Evolutionary conservation across 2,888 invertebrate genomes (phyloP).

Genomic region (Iselma pallidipennis): DNA sequence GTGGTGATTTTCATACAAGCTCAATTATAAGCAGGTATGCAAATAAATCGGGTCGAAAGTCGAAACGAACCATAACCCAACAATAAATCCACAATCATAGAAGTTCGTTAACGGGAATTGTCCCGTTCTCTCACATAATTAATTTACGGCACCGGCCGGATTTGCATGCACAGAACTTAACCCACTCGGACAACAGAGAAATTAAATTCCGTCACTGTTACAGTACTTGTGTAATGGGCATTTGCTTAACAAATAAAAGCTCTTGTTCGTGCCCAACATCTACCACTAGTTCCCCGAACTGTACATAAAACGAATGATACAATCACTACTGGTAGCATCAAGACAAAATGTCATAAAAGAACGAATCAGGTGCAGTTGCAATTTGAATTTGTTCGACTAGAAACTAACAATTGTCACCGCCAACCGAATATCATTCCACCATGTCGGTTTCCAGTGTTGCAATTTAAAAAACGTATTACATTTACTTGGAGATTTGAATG

Average conservation of each 20-base stretch:
- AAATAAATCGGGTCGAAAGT: conserved; percentile 5
- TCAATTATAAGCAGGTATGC: background rate
- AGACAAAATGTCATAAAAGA: conserved; percentile 41
- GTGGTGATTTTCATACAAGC: background rate
- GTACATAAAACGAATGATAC: background rate
- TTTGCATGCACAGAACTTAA: conserved; percentile 57
- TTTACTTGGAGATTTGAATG: background rate
- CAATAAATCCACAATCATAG: conserved; percentile 53
- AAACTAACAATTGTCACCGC: conserved; percentile 38
- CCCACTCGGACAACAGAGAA: conserved; percentile 57
- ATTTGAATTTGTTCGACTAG: conserved; percentile 43
- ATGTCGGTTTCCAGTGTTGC: background rate
- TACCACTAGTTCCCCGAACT: conserved; percentile 20
- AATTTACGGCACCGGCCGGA: conserved; percentile 54
- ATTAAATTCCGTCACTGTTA: conserved; percentile 53
- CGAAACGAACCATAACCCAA: conserved; percentile 33
- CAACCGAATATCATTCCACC: conserved; percentile 25
- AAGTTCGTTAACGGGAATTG: conserved; percentile 56
- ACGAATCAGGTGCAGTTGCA: conserved; percentile 41
- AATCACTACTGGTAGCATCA: conserved; percentile 25
- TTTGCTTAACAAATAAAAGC: conserved; percentile 56
- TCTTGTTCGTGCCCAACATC: conserved; percentile 18
- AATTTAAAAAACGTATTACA: too few relatives aligned
- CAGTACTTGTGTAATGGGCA: conserved; percentile 49
- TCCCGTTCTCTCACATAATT: conserved; percentile 53